Conservation (phyloP, 1,140 invertebrate species). For the Tetraneura akinire region DNA sequence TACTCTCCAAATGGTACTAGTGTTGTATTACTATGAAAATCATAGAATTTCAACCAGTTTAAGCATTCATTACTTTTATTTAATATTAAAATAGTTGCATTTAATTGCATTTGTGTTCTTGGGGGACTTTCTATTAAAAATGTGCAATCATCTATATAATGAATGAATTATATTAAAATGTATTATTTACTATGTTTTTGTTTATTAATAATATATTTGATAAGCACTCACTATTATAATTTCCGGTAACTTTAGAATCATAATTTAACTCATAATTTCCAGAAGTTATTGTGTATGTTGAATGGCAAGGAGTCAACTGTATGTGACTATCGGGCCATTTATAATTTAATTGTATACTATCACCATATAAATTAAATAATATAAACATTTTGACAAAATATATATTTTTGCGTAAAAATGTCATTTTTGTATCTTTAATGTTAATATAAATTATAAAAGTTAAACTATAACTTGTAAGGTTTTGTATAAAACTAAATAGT, state of each 20-base stretch:
- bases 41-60: constrained; percentile 4
- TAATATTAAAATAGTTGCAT: constrained; percentile 24
- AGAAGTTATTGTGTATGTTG: constrained; percentile 14
- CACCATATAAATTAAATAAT: constrained; percentile 3
- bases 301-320: constrained; percentile 45
- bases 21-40: constrained; percentile 38
- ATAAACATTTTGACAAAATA: background rate
- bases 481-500: background rate
- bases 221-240: constrained; percentile 25
- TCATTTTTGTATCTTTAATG: background rate
- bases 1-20: constrained; percentile 36
- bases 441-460: background rate
- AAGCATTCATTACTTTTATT: constrained; percentile 1
- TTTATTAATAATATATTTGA: background rate
- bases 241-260: constrained; percentile 34
- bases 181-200: background rate
- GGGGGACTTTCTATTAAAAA: constrained; percentile 43
- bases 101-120: constrained; percentile 18
- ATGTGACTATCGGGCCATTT: constrained; percentile 22
- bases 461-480: background rate
- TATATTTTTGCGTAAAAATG: background rate
- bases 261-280: constrained; percentile 33
- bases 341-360: constrained; percentile 24
- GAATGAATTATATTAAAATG: too few species aligned
- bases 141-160: constrained; percentile 31